Base-by-base conservation (phyloP, 1,140 invertebrate species). In the Monomorium pharaonis region DNA sequence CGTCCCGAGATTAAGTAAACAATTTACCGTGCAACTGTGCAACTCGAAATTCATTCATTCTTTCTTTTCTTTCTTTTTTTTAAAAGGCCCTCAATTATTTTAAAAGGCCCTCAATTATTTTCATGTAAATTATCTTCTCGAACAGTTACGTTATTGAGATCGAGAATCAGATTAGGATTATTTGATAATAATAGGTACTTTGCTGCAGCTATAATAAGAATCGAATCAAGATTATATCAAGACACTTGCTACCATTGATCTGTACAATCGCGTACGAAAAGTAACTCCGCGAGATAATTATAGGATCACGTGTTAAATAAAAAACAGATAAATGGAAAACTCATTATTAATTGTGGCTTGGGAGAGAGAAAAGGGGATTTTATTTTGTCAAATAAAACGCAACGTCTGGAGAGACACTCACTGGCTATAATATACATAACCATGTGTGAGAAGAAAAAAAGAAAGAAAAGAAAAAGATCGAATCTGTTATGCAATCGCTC, bases 191-290 rank as follows among this genome's bases (percentile, higher is more conserved):
- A 70, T 24, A 72, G 18, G n/a, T 72, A 83, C 37, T 83, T 70
- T 58, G 16, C 24, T 63, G 60, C 60, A 78, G 51, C 24, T 70
- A 77, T 65, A 56, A 89, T 76, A 81, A 81, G 80, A 44, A 88
- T 77, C 63, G 70, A 85, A 88, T 65, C 47, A 88, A 65, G 60
- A 63, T 76, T 86, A 60, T 33, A 87, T 47, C 72, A 72, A 88
- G 47, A 44, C 33, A 77, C 63, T 76, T 69, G 51, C 80, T 78
- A 84, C 49, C 18, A 16, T 18, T n/a, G n/a, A n/a, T 80, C 33
- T 85, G 81, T 76, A 27, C 60, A 65, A 37, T 88, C 74, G 77
- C 87, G 69, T 62, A 60, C 58, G 70, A 33, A 88, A 74, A 86
- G 62, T 75, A 47, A 37, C 7, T 3, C 4, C 37, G 1, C 75